phyloP scores from a whole-genome alignment of 2,113 vertebrate genomes.

The Greenwoodochromis staneri region DNA sequence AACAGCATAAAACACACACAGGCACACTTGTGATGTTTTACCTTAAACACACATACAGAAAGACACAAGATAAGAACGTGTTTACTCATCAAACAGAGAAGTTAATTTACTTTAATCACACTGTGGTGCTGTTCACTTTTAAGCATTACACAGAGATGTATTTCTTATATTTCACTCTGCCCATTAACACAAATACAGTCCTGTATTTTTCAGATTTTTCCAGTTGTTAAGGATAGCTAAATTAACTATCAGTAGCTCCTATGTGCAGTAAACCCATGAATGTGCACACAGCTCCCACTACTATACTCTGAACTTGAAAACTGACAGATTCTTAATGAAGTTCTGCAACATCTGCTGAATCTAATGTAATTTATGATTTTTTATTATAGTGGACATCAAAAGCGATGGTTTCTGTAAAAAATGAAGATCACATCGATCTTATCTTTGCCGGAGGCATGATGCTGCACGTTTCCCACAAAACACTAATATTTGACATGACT shows the following conservation, averaged over 20 bases:
- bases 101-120: background rate
- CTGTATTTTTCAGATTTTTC: background rate
- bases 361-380: accelerated
- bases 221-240: background rate
- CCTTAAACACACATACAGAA: background rate
- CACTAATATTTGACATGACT: background rate
- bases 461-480: background rate
- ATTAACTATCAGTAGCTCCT: background rate
- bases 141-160: background rate
- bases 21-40: background rate
- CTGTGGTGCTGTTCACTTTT: background rate
- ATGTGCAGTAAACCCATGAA: background rate
- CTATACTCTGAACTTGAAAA: background rate
- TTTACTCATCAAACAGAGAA: background rate
- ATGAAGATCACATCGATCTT: accelerated
- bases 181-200: background rate
- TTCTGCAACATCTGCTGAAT: background rate
- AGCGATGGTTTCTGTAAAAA: background rate
- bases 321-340: background rate
- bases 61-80: background rate
- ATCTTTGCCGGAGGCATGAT: background rate
- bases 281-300: background rate
- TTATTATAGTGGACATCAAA: background rate
- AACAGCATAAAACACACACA: background rate
- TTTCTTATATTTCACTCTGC: background rate